Evolutionary conservation across 2,888 invertebrate genomes (phyloP), one percentile per base, ranked within the genome.

Genomic region (Morpho helenor): DNA sequence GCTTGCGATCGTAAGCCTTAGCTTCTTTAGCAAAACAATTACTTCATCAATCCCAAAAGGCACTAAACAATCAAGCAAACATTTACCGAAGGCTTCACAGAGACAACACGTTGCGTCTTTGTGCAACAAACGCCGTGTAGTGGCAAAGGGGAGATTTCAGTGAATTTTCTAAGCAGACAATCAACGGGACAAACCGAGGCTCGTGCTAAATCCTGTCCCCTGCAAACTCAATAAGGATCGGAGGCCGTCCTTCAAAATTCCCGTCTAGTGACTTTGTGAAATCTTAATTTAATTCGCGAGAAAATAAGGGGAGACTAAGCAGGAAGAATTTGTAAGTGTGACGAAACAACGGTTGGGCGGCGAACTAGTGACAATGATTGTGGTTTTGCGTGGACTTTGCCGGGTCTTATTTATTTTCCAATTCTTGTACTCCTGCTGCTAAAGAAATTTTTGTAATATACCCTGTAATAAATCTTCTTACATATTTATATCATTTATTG

Each of bases 161-260:
- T 52, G 46, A 53, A 53, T 53, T 53, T 53, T 53, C 53, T 39
- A 46, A 16, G 5, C 31, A 39, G 43, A 58, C 52, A 60, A 62
- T 60, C 46, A 49, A 60, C 55, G 52, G 40, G 49, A 57, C 53
- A 48, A 48, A 42, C 31, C 43, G 42, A 45, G 50, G 39, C 10
- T 48, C 45, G 50, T 54, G 47, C 40, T 60, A 50, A 57, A 57
- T 65, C 65, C 59, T 72, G 71, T 69, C 68, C 68, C 67, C 65
- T 66, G 70, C 72, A 79, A 82, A 84, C 81, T 76, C 79, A 82
- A 84, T 84, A 82, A 83, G 80, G 80, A 82, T 82, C 82, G 51
- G 59, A 59, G 57, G 62, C 54, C 56, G 51, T 60, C 47, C 46
- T 57, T 61, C 61, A 56, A 61, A 64, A 64, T 68, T 66, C 67